These are phyloP conservation scores for Dendroctonus valens DNA, from an alignment of 1,140 invertebrate genomes.

Conservation along the genomic window DNA sequence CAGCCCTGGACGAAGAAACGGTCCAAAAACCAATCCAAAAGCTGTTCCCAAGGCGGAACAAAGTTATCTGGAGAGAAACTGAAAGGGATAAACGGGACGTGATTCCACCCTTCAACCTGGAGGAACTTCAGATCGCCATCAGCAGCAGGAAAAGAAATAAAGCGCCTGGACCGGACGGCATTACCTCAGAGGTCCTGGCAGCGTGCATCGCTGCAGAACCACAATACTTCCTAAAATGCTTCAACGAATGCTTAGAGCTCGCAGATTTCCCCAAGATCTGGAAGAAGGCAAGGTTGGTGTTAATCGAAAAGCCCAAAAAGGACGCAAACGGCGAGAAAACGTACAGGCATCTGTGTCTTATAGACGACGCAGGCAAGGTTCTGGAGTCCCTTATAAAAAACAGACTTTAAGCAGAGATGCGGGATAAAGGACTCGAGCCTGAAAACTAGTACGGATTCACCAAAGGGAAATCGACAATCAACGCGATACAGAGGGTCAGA, in stretches of 20 bases:
- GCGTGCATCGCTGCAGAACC: no score
- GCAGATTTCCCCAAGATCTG: background rate
- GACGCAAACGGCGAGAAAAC: background rate
- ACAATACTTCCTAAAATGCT: no score
- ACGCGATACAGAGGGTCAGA: conserved; percentile 1
- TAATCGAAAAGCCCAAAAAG: conserved; percentile 7
- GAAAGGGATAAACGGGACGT: background rate
- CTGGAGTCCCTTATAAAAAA: conserved; percentile 31
- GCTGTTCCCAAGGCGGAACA: background rate
- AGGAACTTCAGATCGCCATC: background rate
- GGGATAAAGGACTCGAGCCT: conserved; percentile 12
- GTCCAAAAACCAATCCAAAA: background rate
- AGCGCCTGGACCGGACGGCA: background rate
- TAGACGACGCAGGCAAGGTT: conserved; percentile 38
- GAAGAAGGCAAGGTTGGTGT: background rate
- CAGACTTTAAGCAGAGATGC: conserved; percentile 11
- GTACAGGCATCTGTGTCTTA: conserved; percentile 38
- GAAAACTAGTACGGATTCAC: conserved; percentile 21
- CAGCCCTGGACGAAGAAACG: background rate
- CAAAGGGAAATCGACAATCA: conserved; percentile 1
- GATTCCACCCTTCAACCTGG: background rate
- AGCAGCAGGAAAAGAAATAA: background rate
- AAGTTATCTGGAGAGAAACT: background rate
- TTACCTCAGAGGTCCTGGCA: no score
- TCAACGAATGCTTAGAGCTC: background rate